These are phyloP conservation scores for Mus caroli DNA, from an alignment of 2,797 vertebrate genomes.

Conservation along the genomic window DNA sequence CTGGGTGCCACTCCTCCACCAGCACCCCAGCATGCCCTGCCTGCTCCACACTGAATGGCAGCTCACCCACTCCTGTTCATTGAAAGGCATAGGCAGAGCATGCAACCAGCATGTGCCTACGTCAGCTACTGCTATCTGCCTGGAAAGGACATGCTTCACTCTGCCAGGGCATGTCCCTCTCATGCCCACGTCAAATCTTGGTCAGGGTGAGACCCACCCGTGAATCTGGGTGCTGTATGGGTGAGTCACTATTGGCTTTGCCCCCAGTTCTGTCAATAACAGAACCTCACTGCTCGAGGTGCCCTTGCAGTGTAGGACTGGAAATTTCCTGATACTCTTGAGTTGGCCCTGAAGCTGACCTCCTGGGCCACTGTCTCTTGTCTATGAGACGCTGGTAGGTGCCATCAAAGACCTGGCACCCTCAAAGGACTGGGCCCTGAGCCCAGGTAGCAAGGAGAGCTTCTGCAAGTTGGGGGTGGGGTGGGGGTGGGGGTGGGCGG, in stretches of 20 bases:
- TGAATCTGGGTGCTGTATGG: too few species aligned
- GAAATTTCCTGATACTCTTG: not conserved
- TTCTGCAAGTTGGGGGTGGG: not conserved
- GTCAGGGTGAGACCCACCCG: not conserved
- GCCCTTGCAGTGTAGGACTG: not conserved
- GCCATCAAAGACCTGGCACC: not conserved
- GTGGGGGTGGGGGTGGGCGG: not conserved
- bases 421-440: not conserved
- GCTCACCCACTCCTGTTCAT: not conserved
- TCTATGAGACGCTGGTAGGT: not conserved
- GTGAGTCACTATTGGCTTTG: not conserved
- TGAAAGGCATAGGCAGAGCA: not conserved
- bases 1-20: not conserved
- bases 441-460: not conserved
- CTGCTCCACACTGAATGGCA: fast-evolving
- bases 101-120: not conserved
- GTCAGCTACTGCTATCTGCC: not conserved
- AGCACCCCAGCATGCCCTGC: not conserved
- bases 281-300: not conserved
- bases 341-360: not conserved
- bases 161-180: not conserved
- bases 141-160: not conserved
- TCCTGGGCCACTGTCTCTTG: not conserved
- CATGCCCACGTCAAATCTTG: not conserved
- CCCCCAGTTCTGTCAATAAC: not conserved